phyloP scores from a whole-genome alignment of 1,140 invertebrate genomes.

The Orius laevigatus region DNA sequence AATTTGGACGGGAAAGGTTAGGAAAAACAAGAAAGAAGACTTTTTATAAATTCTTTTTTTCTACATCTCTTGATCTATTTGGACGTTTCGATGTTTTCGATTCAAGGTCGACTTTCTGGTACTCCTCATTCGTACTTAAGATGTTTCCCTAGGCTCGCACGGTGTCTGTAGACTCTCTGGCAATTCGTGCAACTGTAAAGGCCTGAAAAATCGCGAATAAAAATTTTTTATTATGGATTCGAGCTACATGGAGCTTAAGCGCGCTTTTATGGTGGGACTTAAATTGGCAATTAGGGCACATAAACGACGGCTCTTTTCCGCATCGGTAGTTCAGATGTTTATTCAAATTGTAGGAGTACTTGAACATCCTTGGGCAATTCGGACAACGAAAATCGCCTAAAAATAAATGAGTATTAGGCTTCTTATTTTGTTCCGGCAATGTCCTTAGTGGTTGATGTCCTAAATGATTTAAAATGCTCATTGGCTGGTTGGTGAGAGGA shows the following conservation, averaged over 20 bases:
- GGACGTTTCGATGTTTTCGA: no score
- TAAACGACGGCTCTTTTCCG: constrained; percentile 35
- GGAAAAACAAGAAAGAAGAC: no score
- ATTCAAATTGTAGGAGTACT: constrained; percentile 23
- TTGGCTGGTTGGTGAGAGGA: no score
- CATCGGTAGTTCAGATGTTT: constrained; percentile 33
- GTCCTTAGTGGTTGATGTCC: no score
- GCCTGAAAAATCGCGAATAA: not conserved
- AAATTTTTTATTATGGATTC: not conserved
- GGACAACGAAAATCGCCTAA: not conserved
- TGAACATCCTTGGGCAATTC: constrained; percentile 10
- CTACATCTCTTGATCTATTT: no score
- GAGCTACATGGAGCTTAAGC: constrained; percentile 23
- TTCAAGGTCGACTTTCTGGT: no score
- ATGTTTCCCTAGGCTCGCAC: not conserved
- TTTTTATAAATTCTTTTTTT: no score
- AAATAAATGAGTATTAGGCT: not conserved
- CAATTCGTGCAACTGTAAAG: not conserved
- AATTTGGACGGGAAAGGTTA: no score
- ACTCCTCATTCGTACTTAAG: not conserved
- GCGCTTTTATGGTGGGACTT: constrained; percentile 30
- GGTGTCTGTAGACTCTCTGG: not conserved
- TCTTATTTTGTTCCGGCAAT: no score
- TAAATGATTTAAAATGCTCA: no score
- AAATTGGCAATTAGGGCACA: constrained; percentile 35